These are phyloP conservation scores for Agriopis leucophaearia DNA, from an alignment of 2,888 invertebrate genomes.

Conservation along the genomic window DNA sequence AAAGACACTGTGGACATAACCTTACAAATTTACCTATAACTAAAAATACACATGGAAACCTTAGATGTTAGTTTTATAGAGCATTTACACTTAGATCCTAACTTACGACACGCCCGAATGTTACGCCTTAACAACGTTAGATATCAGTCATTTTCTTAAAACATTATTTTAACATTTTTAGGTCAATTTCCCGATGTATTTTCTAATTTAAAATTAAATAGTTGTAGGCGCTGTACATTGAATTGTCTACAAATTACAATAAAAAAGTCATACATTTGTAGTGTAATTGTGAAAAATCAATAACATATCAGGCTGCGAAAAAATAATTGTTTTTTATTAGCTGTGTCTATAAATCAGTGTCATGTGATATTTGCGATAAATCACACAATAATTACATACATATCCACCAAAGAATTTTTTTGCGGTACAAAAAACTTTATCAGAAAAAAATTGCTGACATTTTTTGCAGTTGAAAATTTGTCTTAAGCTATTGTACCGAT, in stretches of 20 bases:
- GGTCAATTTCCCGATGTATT: constrained; percentile 39
- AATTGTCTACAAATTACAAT: constrained; percentile 16
- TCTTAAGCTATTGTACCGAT: not conserved
- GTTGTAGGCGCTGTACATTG: constrained; percentile 26
- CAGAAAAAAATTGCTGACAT: not conserved
- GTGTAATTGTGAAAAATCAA: constrained; percentile 21
- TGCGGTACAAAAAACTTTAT: not conserved
- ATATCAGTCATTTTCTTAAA: constrained; percentile 82
- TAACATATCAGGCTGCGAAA: not conserved
- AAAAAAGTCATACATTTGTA: constrained; percentile 14
- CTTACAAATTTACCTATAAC: constrained; percentile 26
- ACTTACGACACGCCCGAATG: constrained; percentile 37
- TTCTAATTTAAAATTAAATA: constrained; percentile 33
- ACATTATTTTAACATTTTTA: constrained; percentile 58
- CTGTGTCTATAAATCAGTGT: not conserved
- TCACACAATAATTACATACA: constrained; percentile 3
- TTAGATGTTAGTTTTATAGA: constrained; percentile 23
- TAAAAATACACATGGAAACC: constrained; percentile 18
- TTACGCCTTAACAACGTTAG: constrained; percentile 71
- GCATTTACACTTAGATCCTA: constrained; percentile 34
- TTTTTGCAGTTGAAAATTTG: too few relatives aligned
- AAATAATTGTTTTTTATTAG: not conserved
- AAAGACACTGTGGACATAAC: constrained; percentile 22
- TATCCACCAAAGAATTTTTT: not conserved
- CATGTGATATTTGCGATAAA: constrained; percentile 8